Percentiles rank a stretch among this genome's conserved stretches.
Evolutionary conservation across 2,888 invertebrate species (phyloP).

Genomic region (Ornithoptera priamus): DNA sequence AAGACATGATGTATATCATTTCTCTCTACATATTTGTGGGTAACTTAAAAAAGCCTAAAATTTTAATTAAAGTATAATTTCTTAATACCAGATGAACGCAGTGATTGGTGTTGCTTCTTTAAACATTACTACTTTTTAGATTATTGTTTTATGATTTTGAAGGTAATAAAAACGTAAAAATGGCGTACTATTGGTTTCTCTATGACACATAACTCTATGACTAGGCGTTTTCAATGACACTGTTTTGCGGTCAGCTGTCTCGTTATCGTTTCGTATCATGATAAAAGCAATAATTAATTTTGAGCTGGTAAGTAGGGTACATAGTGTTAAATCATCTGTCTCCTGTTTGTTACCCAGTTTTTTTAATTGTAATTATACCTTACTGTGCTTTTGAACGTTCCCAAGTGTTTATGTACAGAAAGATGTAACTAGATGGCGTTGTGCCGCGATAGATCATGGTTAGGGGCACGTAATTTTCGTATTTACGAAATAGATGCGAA

Average conservation of each 20-base stretch:
- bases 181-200: constrained; percentile 38
- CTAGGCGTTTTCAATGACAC: constrained; percentile 73
- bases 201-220: constrained; percentile 44
- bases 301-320: neutral
- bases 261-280: constrained; percentile 52
- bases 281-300: constrained; percentile 34
- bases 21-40: too few relatives aligned
- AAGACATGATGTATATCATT: too few relatives aligned
- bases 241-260: constrained; percentile 58
- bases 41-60: too few relatives aligned
- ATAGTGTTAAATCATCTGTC: constrained; percentile 4
- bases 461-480: too few relatives aligned
- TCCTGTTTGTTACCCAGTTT: neutral
- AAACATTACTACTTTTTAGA: neutral
- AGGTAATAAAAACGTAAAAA: neutral
- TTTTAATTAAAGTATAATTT: too few relatives aligned
- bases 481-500: too few relatives aligned
- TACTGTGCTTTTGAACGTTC: too few relatives aligned
- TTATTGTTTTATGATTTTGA: neutral
- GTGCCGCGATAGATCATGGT: too few relatives aligned
- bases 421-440: too few relatives aligned
- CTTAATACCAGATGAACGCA: neutral
- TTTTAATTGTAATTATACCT: too few relatives aligned
- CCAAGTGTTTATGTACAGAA: too few relatives aligned
- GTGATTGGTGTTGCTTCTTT: neutral